phyloP scores from a whole-genome alignment of 2,113 vertebrate genomes.

The Varanus salvator region DNA sequence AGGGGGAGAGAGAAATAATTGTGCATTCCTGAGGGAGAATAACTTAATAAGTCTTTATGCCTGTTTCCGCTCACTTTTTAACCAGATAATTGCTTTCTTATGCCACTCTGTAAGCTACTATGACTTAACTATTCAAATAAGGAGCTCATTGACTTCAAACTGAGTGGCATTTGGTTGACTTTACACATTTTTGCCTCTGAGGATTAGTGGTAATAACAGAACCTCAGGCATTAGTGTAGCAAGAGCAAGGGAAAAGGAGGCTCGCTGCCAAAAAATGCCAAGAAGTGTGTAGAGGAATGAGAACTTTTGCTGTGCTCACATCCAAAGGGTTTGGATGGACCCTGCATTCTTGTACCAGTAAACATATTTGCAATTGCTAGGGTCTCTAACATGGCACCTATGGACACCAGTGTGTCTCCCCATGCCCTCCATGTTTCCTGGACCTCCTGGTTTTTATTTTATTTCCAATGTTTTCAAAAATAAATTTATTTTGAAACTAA shows the following conservation, averaged over 20 bases:
- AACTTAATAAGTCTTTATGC: constrained; percentile 48
- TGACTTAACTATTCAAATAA: constrained; percentile 64
- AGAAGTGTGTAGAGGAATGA: not conserved
- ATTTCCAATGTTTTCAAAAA: no score
- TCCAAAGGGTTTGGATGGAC: not conserved
- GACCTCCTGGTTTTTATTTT: no score
- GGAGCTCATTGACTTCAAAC: constrained; percentile 68
- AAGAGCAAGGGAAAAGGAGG: constrained; percentile 16
- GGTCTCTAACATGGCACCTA: no score
- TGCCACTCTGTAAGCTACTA: constrained; percentile 57
- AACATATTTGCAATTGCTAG: not conserved
- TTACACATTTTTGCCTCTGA: constrained; percentile 54
- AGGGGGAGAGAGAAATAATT: constrained; percentile 37
- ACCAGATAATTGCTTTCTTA: constrained; percentile 63
- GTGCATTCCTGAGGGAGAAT: constrained; percentile 46
- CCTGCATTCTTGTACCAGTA: not conserved
- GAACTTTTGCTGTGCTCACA: constrained; percentile 16
- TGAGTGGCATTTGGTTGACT: constrained; percentile 41
- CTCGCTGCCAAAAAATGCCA: constrained; percentile 47
- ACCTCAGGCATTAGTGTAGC: constrained; percentile 52
- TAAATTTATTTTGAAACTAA: no score
- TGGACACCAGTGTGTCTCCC: no score
- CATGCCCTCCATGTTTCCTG: no score
- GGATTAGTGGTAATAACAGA: constrained; percentile 66
- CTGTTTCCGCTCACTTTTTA: constrained; percentile 44